These are phyloP conservation scores for Drosophila busckii DNA, from an alignment of 1,140 invertebrate species.

Conservation along the genomic window DNA sequence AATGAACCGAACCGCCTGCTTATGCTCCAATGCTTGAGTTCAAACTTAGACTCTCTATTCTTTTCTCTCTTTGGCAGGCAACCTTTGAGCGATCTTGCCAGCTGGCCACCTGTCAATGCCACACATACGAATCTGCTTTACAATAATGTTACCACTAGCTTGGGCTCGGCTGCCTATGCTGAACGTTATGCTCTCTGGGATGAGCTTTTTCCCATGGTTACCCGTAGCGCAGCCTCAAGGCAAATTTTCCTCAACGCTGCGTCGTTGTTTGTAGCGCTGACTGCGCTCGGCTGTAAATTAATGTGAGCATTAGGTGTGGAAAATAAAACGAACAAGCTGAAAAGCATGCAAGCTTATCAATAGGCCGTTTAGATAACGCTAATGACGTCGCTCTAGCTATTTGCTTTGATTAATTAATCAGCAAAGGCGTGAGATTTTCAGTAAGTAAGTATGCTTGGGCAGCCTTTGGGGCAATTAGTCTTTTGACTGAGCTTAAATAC, in stretches of 20 bases:
- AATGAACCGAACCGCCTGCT: too few relatives aligned
- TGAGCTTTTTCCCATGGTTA: conserved; percentile 50
- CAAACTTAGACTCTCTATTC: neutral
- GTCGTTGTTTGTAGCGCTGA: conserved; percentile 79
- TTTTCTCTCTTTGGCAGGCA: neutral
- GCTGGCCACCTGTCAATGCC: conserved; percentile 41
- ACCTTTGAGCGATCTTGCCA: conserved; percentile 1
- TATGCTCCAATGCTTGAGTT: too few relatives aligned
- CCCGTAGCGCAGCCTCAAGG: conserved; percentile 10
- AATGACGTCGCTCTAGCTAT: conserved; percentile 61
- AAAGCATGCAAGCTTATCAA: conserved; percentile 75
- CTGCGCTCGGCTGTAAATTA: conserved; percentile 50
- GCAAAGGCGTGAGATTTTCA: conserved; percentile 66
- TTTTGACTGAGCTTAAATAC: conserved; percentile 63
- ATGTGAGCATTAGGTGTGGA: conserved; percentile 70
- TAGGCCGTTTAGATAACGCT: conserved; percentile 70
- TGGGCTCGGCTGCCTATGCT: conserved; percentile 29
- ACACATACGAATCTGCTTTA: conserved; percentile 23
- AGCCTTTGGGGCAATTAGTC: conserved; percentile 62
- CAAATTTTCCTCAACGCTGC: conserved; percentile 21
- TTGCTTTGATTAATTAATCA: conserved; percentile 76
- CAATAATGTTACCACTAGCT: conserved; percentile 21
- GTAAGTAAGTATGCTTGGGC: conserved; percentile 11
- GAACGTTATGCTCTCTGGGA: conserved; percentile 60
- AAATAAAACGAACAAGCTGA: too few relatives aligned